Evolutionary conservation across 2,113 vertebrate genomes (phyloP).

Genomic region (Caretta caretta): DNA sequence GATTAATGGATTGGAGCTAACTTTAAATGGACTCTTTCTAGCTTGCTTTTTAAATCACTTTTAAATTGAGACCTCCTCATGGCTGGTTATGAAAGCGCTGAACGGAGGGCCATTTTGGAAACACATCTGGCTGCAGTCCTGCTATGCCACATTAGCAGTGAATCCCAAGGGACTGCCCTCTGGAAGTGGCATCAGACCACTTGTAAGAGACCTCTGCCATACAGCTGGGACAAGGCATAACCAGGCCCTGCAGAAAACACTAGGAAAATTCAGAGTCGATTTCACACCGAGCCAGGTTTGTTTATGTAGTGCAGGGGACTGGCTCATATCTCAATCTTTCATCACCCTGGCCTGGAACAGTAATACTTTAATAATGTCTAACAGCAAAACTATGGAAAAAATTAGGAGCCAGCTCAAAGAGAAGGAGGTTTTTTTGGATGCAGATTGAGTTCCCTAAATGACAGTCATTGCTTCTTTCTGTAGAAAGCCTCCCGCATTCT

Average conservation of each 20-base stretch:
- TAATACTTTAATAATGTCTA: conserved; percentile 65
- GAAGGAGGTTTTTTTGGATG: conserved; percentile 8
- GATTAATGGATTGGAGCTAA: conserved; percentile 79
- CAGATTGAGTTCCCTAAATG: conserved; percentile 61
- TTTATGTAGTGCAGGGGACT: conserved; percentile 46
- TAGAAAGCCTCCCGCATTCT: conserved; percentile 34
- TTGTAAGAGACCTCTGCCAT: background rate
- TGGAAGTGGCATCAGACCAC: background rate
- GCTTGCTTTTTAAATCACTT: conserved; percentile 34
- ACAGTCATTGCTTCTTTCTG: conserved; percentile 70
- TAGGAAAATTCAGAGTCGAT: conserved; percentile 10
- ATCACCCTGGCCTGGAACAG: conserved; percentile 67
- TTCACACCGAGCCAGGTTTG: conserved; percentile 13
- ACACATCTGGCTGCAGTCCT: background rate
- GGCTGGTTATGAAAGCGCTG: background rate
- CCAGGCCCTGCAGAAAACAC: background rate
- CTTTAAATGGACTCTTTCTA: conserved; percentile 78
- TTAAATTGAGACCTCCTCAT: background rate
- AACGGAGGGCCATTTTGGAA: background rate
- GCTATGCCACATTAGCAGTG: background rate
- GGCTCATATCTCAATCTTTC: conserved; percentile 60
- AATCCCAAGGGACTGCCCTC: background rate
- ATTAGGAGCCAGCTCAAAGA: conserved; percentile 56
- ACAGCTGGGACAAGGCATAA: fast-evolving
- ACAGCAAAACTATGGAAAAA: conserved; percentile 75